Conservation (phyloP, 2,797 vertebrate genomes). For the Coccyzus lansbergi region DNA sequence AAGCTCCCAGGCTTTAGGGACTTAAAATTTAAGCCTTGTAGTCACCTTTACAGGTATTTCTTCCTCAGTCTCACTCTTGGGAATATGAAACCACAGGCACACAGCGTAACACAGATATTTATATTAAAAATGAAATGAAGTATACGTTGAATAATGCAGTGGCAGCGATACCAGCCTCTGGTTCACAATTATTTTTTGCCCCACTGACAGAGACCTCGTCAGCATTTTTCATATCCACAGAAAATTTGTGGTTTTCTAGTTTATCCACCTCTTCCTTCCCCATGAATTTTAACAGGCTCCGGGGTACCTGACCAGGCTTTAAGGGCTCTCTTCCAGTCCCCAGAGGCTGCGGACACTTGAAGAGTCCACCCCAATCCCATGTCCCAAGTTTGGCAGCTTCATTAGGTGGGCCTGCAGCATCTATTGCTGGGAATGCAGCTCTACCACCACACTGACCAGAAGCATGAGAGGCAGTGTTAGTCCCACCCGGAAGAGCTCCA, state of each 20-base stretch:
- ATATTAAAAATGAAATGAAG: conserved; percentile 67
- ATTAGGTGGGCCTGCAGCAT: neutral
- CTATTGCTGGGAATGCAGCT: neutral
- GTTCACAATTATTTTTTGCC: conserved; percentile 43
- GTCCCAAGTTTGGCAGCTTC: neutral
- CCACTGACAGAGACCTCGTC: neutral
- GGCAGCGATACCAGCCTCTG: conserved; percentile 14
- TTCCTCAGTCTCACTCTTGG: conserved; percentile 52
- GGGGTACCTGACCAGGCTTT: neutral
- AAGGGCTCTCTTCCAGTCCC: neutral
- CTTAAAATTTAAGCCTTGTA: conserved; percentile 66
- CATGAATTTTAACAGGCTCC: neutral
- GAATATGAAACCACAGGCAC: conserved; percentile 62
- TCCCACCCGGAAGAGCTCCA: neutral
- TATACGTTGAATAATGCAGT: conserved; percentile 58
- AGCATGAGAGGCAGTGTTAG: accelerated
- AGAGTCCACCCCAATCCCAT: neutral
- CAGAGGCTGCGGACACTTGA: accelerated
- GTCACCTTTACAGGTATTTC: conserved; percentile 71
- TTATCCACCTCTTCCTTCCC: neutral
- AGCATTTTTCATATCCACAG: neutral
- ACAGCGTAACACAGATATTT: conserved; percentile 49
- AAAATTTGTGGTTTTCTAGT: neutral
- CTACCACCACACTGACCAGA: too few species aligned
- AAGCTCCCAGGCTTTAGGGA: conserved; percentile 67